Evolutionary conservation across 2,113 vertebrate species (phyloP).

Genomic region (Melanotaenia duboulayi): DNA sequence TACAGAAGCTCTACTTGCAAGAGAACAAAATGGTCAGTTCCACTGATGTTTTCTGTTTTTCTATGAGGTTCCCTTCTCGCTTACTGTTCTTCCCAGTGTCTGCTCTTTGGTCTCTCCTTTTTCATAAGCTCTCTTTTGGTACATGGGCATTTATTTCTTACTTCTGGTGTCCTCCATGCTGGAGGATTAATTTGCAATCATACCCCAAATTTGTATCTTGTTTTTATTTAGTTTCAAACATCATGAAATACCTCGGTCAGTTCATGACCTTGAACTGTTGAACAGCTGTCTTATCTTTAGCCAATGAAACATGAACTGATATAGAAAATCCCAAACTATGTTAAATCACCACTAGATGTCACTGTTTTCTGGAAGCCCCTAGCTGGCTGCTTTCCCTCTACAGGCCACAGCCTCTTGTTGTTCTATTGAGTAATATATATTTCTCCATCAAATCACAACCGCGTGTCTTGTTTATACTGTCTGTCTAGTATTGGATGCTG

Average conservation of each 20-base stretch:
- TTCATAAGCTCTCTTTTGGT: background rate
- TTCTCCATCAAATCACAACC: conserved; percentile 1
- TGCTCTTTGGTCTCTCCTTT: background rate
- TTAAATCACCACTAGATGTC: conserved; percentile 51
- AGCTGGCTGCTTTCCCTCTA: conserved; percentile 6
- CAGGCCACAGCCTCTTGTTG: conserved; percentile 13
- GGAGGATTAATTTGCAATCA: background rate
- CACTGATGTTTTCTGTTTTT: background rate
- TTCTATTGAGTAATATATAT: conserved; percentile 3
- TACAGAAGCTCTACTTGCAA: conserved; percentile 98
- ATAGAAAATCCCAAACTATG: background rate
- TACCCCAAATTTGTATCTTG: background rate
- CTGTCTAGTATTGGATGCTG: background rate
- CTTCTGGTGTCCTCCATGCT: background rate
- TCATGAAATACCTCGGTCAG: background rate
- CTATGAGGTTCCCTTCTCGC: background rate
- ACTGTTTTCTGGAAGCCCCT: conserved; percentile 32
- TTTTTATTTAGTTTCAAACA: background rate
- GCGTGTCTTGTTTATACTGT: background rate
- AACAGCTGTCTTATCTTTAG: background rate
- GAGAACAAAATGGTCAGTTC: conserved; percentile 97
- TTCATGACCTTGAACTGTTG: background rate
- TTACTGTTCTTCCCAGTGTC: background rate
- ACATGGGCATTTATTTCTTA: background rate
- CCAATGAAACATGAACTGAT: background rate